A percentile compares a stretch with the other conserved stretches of the same genome.
Evolutionary conservation across 2,113 vertebrate genomes (phyloP).

Genomic region (Erpornis zantholeuca): DNA sequence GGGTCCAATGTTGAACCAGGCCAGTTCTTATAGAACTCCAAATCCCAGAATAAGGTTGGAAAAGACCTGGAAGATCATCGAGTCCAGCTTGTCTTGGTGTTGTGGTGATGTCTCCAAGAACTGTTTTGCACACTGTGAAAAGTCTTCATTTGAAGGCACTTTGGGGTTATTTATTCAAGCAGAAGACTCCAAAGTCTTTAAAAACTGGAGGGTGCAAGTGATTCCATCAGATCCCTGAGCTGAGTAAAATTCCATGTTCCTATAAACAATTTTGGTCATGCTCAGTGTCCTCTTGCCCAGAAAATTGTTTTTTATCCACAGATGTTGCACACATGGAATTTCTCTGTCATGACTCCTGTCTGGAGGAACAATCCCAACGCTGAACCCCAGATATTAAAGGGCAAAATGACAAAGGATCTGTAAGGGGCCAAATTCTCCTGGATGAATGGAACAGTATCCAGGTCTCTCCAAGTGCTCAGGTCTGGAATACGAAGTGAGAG

Average conservation of each 20-base stretch:
- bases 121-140: background rate
- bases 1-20: background rate
- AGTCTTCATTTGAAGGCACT: background rate
- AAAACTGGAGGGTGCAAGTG: background rate
- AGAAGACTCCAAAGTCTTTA: background rate
- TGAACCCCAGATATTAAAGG: background rate
- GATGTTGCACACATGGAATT: background rate
- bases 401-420: background rate
- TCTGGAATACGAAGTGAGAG: background rate
- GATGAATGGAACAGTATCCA: background rate
- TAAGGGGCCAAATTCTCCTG: background rate
- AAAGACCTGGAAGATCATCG: background rate
- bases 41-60: background rate
- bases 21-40: background rate
- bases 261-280: background rate
- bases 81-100: background rate
- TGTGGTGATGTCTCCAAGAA: background rate
- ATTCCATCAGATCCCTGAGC: background rate
- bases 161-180: background rate
- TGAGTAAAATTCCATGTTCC: background rate
- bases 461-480: background rate
- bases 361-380: background rate
- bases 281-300: background rate
- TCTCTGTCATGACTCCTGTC: background rate
- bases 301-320: background rate